Percentiles rank a stretch among this genome's conserved stretches.
phyloP scores from a whole-genome alignment of 2,113 vertebrate genomes.

The cat (Felis catus) region F.catus_Fca126_mat1.0 CM031419.1:97669501-97670000 shows the following conservation, averaged over 20 bases:
- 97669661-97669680: slow-evolving; percentile 98
- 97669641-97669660: slow-evolving; percentile 97
- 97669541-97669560: slow-evolving; percentile 73
- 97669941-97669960: neutral
- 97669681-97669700: slow-evolving; percentile 85
- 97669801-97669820: slow-evolving; percentile 48
- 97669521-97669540: slow-evolving; percentile 57
- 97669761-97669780: slow-evolving; percentile 56
- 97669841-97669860: slow-evolving; percentile 41
- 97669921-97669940: neutral
- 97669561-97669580: slow-evolving; percentile 97
- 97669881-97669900: slow-evolving; percentile 47
- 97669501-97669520: slow-evolving; percentile 64
- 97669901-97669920: slow-evolving; percentile 49
- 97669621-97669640: slow-evolving; percentile 99
- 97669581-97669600: slow-evolving; percentile 98
- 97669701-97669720: slow-evolving; percentile 72
- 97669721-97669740: slow-evolving; percentile 62
- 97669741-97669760: slow-evolving; percentile 69
- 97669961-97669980: slow-evolving; percentile 2
- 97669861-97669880: slow-evolving; percentile 49
- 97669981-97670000: neutral
- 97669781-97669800: slow-evolving; percentile 55
- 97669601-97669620: slow-evolving; percentile 99
- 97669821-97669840: slow-evolving; percentile 48